Conservation (phyloP, 2,113 vertebrate species). For the Pholis gunnellus region DNA sequence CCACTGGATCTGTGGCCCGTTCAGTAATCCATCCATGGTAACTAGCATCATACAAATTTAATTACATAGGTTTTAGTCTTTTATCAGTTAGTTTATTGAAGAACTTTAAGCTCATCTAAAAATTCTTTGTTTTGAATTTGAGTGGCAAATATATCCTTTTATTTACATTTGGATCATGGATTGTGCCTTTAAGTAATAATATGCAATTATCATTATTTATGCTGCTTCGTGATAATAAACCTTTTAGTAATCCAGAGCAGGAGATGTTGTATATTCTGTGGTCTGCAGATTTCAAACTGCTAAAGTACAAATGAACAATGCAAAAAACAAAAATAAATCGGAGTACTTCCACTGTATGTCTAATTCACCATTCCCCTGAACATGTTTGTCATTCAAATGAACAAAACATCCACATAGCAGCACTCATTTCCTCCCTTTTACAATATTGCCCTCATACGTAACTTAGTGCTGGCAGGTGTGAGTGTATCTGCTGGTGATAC, state of each 20-base stretch:
- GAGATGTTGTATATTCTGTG: neutral
- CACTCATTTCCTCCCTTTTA: neutral
- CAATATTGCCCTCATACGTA: neutral
- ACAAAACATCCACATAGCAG: neutral
- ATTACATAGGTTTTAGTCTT: neutral
- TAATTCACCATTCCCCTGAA: neutral
- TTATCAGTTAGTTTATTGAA: too few relatives aligned
- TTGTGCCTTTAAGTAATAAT: neutral
- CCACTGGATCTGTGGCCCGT: too few relatives aligned
- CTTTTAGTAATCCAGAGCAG: neutral
- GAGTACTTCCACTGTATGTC: neutral
- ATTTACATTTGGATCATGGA: conserved; percentile 3
- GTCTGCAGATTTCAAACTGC: neutral
- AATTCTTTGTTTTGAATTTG: neutral
- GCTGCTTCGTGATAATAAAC: neutral
- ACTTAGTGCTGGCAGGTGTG: neutral
- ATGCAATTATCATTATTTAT: neutral
- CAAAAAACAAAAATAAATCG: neutral
- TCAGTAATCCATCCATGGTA: too few relatives aligned
- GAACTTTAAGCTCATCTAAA: neutral
- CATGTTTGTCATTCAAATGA: neutral
- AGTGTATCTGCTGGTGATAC: neutral
- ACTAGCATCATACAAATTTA: neutral
- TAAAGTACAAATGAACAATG: neutral
- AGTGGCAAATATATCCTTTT: neutral